phyloP scores from a whole-genome alignment of 2,888 invertebrate species.

The Hedya salicella region DNA sequence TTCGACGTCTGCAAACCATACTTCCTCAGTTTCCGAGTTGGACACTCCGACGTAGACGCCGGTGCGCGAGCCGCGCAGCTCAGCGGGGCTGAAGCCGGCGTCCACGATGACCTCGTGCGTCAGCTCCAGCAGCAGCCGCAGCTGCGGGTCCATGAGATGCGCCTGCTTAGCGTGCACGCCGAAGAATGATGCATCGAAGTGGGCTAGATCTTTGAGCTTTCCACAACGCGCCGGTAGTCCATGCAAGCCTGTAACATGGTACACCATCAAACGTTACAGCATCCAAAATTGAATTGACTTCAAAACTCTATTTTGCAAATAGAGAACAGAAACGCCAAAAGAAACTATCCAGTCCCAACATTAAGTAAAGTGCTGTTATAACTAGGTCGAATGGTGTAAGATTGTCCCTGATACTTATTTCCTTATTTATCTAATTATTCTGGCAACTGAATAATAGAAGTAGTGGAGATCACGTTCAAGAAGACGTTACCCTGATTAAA shows the following conservation, averaged over 20 bases:
- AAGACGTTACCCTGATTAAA: too few species aligned
- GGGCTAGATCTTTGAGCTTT: constrained; percentile 91
- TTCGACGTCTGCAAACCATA: constrained; percentile 94
- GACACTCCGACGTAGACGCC: constrained; percentile 98
- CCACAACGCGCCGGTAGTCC: constrained; percentile 93
- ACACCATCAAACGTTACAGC: too few species aligned
- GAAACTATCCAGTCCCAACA: too few species aligned
- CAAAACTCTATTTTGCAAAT: too few species aligned
- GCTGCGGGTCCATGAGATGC: constrained; percentile 95
- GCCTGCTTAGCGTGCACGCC: constrained; percentile 96
- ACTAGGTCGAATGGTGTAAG: too few species aligned
- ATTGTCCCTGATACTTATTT: too few species aligned
- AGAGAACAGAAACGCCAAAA: too few species aligned
- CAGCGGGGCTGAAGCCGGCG: constrained; percentile 93
- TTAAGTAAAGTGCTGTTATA: too few species aligned
- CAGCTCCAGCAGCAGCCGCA: constrained; percentile 94
- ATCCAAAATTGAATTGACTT: too few species aligned
- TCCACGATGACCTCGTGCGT: constrained; percentile 97
- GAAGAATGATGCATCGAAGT: constrained; percentile 95
- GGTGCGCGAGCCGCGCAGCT: constrained; percentile 93
- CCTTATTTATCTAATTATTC: too few species aligned
- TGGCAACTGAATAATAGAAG: too few species aligned
- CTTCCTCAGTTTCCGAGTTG: constrained; percentile 95
- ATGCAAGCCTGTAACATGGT: constrained; percentile 85
- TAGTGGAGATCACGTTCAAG: too few species aligned